A percentile compares a stretch with the other conserved stretches of the same genome.
Evolutionary conservation across 2,888 invertebrate species (phyloP).

Genomic region (Andrena chrysosceles): DNA sequence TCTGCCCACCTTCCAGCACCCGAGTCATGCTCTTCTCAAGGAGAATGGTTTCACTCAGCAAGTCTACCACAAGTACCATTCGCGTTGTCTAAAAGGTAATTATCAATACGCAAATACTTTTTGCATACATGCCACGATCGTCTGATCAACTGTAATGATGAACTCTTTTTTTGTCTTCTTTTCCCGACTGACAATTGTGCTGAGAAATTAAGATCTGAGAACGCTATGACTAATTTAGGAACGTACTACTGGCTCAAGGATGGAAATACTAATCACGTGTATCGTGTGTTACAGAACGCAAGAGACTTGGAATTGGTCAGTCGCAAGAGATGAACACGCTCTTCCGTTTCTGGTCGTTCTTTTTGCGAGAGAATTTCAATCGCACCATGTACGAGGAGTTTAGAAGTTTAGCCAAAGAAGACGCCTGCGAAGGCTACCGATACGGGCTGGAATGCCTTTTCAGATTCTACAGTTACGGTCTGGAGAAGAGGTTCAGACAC

Average conservation of each 20-base stretch:
- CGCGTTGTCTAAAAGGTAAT: slow-evolving; percentile 96
- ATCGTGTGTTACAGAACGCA: slow-evolving; percentile 90
- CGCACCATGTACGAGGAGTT: slow-evolving; percentile 99
- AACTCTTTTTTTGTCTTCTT: slow-evolving; percentile 82
- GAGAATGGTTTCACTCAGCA: slow-evolving; percentile 99
- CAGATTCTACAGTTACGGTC: slow-evolving; percentile 98
- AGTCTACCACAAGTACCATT: slow-evolving; percentile 98
- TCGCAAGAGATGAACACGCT: slow-evolving; percentile 99
- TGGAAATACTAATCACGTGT: not conserved
- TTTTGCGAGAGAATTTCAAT: slow-evolving; percentile 99
- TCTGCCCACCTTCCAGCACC: slow-evolving; percentile 97
- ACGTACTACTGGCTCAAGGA: not conserved
- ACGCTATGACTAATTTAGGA: not conserved
- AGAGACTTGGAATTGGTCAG: slow-evolving; percentile 96
- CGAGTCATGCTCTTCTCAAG: slow-evolving; percentile 96
- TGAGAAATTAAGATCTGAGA: slow-evolving; percentile 79
- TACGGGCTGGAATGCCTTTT: slow-evolving; percentile 95
- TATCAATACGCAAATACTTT: not conserved
- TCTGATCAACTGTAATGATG: slow-evolving; percentile 69
- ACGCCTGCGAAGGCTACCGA: slow-evolving; percentile 95
- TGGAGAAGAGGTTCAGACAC: slow-evolving; percentile 98
- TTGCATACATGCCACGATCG: not conserved
- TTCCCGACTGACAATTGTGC: slow-evolving; percentile 82
- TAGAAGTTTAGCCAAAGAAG: slow-evolving; percentile 95
- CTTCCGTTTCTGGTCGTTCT: slow-evolving; percentile 99